Percentiles rank a stretch among this genome's conserved stretches.
Conservation (phyloP, 1,140 invertebrate genomes). For the Drosophila funebris region DNA sequence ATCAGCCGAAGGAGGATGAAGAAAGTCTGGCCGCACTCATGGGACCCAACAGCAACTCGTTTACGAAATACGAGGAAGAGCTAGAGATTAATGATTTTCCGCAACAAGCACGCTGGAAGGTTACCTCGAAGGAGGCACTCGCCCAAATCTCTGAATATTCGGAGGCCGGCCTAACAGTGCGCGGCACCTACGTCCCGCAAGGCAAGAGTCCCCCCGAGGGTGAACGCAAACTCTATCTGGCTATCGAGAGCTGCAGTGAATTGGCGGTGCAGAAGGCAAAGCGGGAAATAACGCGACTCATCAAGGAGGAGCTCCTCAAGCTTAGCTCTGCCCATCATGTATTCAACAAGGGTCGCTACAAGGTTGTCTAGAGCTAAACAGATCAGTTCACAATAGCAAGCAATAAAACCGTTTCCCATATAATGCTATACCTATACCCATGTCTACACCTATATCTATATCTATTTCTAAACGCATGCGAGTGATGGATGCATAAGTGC, state of each 20-base stretch:
- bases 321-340: constrained; percentile 93
- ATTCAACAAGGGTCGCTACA: constrained; percentile 96
- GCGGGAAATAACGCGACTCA: constrained; percentile 98
- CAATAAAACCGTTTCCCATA: too few species aligned
- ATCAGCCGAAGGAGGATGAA: constrained; percentile 94
- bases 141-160: constrained; percentile 99
- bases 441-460: too few species aligned
- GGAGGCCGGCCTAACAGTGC: constrained; percentile 98
- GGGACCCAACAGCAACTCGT: constrained; percentile 88
- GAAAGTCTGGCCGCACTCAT: constrained; percentile 87
- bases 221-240: constrained; percentile 98
- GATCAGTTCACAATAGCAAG: too few species aligned
- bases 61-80: constrained; percentile 98
- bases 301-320: constrained; percentile 98
- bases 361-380: constrained; percentile 90
- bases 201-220: constrained; percentile 96
- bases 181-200: constrained; percentile 97
- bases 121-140: constrained; percentile 99
- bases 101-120: constrained; percentile 98
- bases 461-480: too few species aligned
- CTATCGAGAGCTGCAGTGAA: constrained; percentile 99
- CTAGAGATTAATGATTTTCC: constrained; percentile 99
- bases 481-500: too few species aligned
- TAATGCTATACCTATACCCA: too few species aligned
- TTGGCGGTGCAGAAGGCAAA: constrained; percentile 98